Evolutionary conservation across 2,797 vertebrate genomes (phyloP).

Genomic region (Diglossa cyanea): DNA sequence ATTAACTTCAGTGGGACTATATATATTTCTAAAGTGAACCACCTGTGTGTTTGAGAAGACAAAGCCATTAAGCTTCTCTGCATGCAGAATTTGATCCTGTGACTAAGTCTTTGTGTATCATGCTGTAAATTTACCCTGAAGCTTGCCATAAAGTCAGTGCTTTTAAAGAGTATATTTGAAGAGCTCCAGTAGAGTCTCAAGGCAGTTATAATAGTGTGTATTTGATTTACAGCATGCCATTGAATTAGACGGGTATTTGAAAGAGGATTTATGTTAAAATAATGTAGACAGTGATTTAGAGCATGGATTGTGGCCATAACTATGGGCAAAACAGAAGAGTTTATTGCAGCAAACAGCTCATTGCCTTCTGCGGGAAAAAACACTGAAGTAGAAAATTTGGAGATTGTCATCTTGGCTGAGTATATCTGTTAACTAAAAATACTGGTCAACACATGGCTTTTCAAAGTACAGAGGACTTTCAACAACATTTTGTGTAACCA

Average conservation of each 20-base stretch:
- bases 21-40: slow-evolving; percentile 23
- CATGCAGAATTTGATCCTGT: slow-evolving; percentile 11
- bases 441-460: slow-evolving; percentile 58
- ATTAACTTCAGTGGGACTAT: slow-evolving; percentile 17
- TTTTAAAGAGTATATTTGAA: slow-evolving; percentile 41
- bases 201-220: slow-evolving; percentile 35
- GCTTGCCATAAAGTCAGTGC: slow-evolving; percentile 43
- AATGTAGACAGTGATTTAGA: slow-evolving; percentile 70
- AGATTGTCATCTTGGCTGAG: slow-evolving; percentile 57
- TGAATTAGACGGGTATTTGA: slow-evolving; percentile 62
- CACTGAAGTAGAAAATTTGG: slow-evolving; percentile 47
- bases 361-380: slow-evolving; percentile 54
- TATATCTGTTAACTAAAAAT: slow-evolving; percentile 56
- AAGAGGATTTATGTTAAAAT: slow-evolving; percentile 64
- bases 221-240: slow-evolving; percentile 63
- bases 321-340: slow-evolving; percentile 64
- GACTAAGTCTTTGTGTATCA: slow-evolving; percentile 14
- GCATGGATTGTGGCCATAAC: slow-evolving; percentile 58
- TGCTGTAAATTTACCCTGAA: slow-evolving; percentile 39
- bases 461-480: slow-evolving; percentile 63
- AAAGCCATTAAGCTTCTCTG: slow-evolving; percentile 13
- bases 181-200: slow-evolving; percentile 55
- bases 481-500: slow-evolving; percentile 25
- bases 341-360: slow-evolving; percentile 64
- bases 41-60: slow-evolving; percentile 37